phyloP scores from a whole-genome alignment of 2,888 invertebrate species.

The Campoletis raptor region DNA sequence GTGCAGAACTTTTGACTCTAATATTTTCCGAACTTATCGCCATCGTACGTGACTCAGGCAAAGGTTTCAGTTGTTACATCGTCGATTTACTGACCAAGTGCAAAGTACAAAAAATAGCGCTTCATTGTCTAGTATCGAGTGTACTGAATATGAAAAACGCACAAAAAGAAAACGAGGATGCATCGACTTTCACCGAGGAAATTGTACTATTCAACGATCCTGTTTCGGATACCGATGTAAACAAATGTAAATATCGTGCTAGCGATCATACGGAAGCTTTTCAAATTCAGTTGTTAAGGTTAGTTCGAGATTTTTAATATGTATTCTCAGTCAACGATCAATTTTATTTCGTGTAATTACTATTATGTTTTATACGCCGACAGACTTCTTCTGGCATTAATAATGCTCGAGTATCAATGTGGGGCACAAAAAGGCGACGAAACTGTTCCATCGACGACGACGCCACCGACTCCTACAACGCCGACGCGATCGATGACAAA shows the following conservation, averaged over 20 bases:
- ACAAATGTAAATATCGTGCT: conserved; percentile 87
- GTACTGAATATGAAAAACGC: conserved; percentile 87
- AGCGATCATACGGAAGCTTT: conserved; percentile 89
- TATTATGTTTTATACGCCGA: conserved; percentile 64
- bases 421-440: conserved; percentile 86
- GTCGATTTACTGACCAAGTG: conserved; percentile 91
- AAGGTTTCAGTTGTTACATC: conserved; percentile 91
- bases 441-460: conserved; percentile 68
- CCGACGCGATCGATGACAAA: conserved; percentile 78
- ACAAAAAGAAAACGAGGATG: conserved; percentile 84
- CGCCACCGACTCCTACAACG: conserved; percentile 75
- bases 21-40: conserved; percentile 90
- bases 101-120: conserved; percentile 93
- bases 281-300: conserved; percentile 89
- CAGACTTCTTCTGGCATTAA: conserved; percentile 89
- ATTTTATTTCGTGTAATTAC: not conserved
- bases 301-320: conserved; percentile 54
- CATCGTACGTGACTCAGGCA: conserved; percentile 91
- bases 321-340: not conserved
- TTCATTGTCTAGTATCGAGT: conserved; percentile 92
- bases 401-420: conserved; percentile 91
- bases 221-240: conserved; percentile 82
- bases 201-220: conserved; percentile 91
- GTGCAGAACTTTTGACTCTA: conserved; percentile 90
- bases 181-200: conserved; percentile 90